Evolutionary conservation across 2,797 vertebrate genomes (phyloP).

Genomic region (Astyanax mexicanus): DNA sequence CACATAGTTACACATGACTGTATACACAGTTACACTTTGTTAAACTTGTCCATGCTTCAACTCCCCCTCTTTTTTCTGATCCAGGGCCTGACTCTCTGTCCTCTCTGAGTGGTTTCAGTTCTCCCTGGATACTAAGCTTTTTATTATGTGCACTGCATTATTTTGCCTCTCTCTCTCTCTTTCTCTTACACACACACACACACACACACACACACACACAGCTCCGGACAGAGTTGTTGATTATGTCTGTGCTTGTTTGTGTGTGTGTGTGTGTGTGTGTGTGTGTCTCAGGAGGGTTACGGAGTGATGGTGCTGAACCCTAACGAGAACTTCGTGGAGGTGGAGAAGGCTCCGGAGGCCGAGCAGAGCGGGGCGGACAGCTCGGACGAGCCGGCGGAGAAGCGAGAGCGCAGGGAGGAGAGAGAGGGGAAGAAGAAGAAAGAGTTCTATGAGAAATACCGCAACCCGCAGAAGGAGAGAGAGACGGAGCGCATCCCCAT

Average conservation of each 20-base stretch:
- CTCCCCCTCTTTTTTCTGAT: not conserved
- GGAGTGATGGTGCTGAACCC: conserved; percentile 97
- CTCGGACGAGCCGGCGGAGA: conserved; percentile 94
- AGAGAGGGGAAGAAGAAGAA: conserved; percentile 91
- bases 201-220: not conserved
- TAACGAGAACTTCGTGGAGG: conserved; percentile 96
- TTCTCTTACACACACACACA: no score
- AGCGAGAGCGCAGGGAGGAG: conserved; percentile 92
- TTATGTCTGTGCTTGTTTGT: conserved; percentile 35
- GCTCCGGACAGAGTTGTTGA: not conserved
- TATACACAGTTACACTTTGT: no score
- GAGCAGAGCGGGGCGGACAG: conserved; percentile 79
- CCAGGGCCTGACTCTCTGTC: conserved; percentile 16
- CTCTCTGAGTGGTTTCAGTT: conserved; percentile 20
- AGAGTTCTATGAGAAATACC: conserved; percentile 97
- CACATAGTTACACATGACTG: no score
- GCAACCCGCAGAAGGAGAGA: conserved; percentile 94
- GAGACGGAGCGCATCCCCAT: conserved; percentile 90
- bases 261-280: conserved; percentile 55
- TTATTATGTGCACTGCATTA: conserved; percentile 36
- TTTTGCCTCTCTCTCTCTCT: no score
- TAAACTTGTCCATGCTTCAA: no score
- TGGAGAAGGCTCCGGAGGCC: conserved; percentile 86
- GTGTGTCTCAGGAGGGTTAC: conserved; percentile 86
- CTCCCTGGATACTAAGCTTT: conserved; percentile 48